Evolutionary conservation across 1,140 invertebrate species (phyloP), one percentile per base, ranked within the genome.

Genomic region (Mamestra configurata): DNA sequence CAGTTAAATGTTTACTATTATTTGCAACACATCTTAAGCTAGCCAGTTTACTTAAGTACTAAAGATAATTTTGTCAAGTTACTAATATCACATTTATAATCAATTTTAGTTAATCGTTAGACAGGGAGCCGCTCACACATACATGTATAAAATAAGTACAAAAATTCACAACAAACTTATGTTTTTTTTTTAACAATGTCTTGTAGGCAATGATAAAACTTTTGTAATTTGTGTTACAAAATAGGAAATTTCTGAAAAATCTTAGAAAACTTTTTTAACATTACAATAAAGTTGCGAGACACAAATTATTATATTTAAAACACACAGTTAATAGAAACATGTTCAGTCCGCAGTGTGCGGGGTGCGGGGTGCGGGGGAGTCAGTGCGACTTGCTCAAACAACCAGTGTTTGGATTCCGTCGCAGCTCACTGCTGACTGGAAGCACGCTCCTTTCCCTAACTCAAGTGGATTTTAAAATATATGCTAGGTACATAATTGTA

Each of bases 61-160:
- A 15, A 55, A 53, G 15, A 66, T 43, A 72, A 72, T 59, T 59
- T 59, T 59, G 35, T 27, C 20, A 43, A 75, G 71, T 75, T 27
- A 20, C 35, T 59, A 59, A 43, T 57, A 57, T 75, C 71, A 57
- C 71, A 75, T 53, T 68, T 70, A 10, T 71, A 53, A 51, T 53
- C 15, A 51, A 11, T 20, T 53, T 35, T 20, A 53, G 49, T 53
- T 20, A 18, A 66, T 15, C 6, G 13, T 53, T 51, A 53, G 1
- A 18, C n/a, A 51, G 7, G 24, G 31, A 31, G 24, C 46, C 51
- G 46, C 70, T 37, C 51, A 37, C 24, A 37, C n/a, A 31, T 18
- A 20, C 13, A 13, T 57, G 4, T 37, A 73, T 22, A 35, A 22
- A n/a, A 22, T 57, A 57, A 73, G 51, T 57, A 73, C 31, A 73